phyloP scores from a whole-genome alignment of 2,888 invertebrate genomes.

The Galeopsomyia nigrocyanea region DNA sequence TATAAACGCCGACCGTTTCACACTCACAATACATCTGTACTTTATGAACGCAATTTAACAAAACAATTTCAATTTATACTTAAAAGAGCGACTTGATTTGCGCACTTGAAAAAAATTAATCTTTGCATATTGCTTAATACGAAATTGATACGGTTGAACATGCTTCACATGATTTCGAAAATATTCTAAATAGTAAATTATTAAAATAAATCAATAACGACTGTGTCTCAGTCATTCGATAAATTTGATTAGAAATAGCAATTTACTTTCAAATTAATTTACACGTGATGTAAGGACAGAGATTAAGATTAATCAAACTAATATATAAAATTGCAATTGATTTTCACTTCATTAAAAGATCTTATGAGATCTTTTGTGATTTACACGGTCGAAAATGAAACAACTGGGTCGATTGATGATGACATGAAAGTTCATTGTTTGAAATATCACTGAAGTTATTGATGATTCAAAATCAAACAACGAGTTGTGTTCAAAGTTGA shows the following conservation, averaged over 20 bases:
- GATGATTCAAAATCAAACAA: no score
- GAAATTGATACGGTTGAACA: no score
- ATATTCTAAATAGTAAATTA: slow-evolving; percentile 5
- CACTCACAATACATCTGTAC: slow-evolving; percentile 28
- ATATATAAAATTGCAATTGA: slow-evolving; percentile 1
- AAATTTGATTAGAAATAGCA: slow-evolving; percentile 9
- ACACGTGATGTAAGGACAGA: slow-evolving; percentile 15
- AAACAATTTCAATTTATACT: slow-evolving; percentile 23
- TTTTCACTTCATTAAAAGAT: slow-evolving; percentile 26
- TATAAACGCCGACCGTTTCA: slow-evolving; percentile 33
- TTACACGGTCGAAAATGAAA: no score
- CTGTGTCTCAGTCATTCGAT: slow-evolving; percentile 25
- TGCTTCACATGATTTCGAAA: no score
- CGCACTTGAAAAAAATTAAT: slow-evolving; percentile 14
- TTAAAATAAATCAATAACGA: slow-evolving; percentile 21
- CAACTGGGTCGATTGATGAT: no score
- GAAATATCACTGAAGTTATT: no score
- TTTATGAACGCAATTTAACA: slow-evolving; percentile 18
- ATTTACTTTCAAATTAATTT: slow-evolving; percentile 18
- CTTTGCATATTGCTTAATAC: background rate
- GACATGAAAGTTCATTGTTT: no score
- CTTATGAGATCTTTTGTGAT: background rate
- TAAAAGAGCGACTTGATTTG: slow-evolving; percentile 33
- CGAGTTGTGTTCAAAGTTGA: no score
- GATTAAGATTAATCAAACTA: slow-evolving; percentile 10